Conservation (phyloP, 2,113 vertebrate species). For the Lycaon pictus region DNA sequence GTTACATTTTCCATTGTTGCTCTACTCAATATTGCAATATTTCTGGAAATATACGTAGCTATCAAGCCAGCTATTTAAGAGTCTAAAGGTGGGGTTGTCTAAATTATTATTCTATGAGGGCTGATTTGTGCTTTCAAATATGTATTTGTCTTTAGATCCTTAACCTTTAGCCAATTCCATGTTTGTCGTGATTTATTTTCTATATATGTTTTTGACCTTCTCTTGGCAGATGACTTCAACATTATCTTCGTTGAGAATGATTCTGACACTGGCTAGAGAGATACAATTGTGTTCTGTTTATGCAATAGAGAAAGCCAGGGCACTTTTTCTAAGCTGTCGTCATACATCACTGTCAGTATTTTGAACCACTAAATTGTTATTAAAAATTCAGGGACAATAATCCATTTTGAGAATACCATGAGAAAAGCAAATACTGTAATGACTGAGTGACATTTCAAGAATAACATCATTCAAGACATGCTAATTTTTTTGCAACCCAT, state of each 20-base stretch:
- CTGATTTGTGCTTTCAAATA: constrained; percentile 81
- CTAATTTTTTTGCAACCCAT: constrained; percentile 68
- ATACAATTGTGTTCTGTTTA: constrained; percentile 78
- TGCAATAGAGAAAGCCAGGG: constrained; percentile 68
- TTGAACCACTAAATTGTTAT: constrained; percentile 85
- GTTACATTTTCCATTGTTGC: constrained; percentile 28
- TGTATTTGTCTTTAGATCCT: constrained; percentile 85
- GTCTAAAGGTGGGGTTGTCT: constrained; percentile 68
- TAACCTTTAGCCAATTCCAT: constrained; percentile 87
- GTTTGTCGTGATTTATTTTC: constrained; percentile 87
- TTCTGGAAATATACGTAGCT: constrained; percentile 51
- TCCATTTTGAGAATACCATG: constrained; percentile 77
- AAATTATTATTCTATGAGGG: constrained; percentile 79
- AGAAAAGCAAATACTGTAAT: constrained; percentile 79
- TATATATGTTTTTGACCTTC: constrained; percentile 88
- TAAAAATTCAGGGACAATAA: constrained; percentile 84
- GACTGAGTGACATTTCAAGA: constrained; percentile 79
- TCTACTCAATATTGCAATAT: constrained; percentile 55
- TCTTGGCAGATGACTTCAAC: constrained; percentile 79
- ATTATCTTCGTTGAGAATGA: constrained; percentile 80
- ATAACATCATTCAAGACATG: constrained; percentile 79
- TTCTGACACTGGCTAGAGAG: constrained; percentile 72
- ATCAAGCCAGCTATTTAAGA: constrained; percentile 77
- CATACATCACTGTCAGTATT: constrained; percentile 82
- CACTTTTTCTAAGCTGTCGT: constrained; percentile 66